Conservation (phyloP, 2,888 invertebrate species). For the Priocnemis perturbator region DNA sequence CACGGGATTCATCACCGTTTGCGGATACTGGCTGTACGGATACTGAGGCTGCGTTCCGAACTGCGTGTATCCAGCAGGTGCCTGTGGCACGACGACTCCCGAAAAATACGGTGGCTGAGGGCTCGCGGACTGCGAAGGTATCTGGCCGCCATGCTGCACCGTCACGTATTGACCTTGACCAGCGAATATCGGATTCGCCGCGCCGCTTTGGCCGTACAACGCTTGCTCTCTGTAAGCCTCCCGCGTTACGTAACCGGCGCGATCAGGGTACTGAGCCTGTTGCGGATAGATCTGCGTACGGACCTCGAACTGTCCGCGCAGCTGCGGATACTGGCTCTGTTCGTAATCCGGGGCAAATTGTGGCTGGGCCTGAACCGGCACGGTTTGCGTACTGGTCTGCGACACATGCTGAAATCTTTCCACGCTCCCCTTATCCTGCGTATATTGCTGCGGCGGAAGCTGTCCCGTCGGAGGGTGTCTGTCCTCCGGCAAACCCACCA, state of each 20-base stretch:
- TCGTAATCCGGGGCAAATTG: slow-evolving; percentile 68
- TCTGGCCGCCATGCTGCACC: slow-evolving; percentile 63
- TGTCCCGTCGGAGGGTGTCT: slow-evolving; percentile 63
- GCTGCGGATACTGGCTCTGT: slow-evolving; percentile 66
- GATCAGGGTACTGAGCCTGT: slow-evolving; percentile 63
- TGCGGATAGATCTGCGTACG: slow-evolving; percentile 67
- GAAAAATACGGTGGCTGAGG: slow-evolving; percentile 69
- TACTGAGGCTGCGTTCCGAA: slow-evolving; percentile 64
- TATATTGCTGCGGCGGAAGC: slow-evolving; percentile 61
- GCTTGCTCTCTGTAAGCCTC: slow-evolving; percentile 67
- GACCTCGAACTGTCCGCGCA: slow-evolving; percentile 67
- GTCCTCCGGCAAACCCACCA: slow-evolving; percentile 62
- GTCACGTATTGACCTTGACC: slow-evolving; percentile 68
- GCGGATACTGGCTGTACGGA: slow-evolving; percentile 68
- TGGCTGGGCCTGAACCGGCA: slow-evolving; percentile 69
- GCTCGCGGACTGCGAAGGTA: slow-evolving; percentile 66
- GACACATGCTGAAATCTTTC: slow-evolving; percentile 66
- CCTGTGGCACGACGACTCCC: slow-evolving; percentile 62
- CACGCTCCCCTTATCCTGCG: slow-evolving; percentile 57
- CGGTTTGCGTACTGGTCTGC: slow-evolving; percentile 67
- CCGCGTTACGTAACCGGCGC: slow-evolving; percentile 68
- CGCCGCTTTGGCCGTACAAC: slow-evolving; percentile 61
- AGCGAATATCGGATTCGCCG: slow-evolving; percentile 61
- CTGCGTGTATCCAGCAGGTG: slow-evolving; percentile 51
- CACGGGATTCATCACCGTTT: slow-evolving; percentile 68